Evolutionary conservation across 2,113 vertebrate species (phyloP).

Genomic region (Sander lucioperca): DNA sequence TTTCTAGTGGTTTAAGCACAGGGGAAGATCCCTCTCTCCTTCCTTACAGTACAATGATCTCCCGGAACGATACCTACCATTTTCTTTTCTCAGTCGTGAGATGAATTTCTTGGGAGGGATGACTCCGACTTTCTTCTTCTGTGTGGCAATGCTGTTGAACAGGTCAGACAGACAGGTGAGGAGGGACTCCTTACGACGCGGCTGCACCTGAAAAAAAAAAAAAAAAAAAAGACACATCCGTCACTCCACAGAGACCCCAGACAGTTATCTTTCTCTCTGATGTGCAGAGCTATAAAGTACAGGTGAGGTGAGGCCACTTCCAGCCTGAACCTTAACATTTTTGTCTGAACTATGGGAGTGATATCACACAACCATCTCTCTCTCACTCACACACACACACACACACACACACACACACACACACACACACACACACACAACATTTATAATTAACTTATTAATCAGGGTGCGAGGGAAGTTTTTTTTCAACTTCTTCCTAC

Average conservation of each 20-base stretch:
- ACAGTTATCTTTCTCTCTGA: no score
- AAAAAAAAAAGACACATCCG: not conserved
- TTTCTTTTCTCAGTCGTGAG: constrained; percentile 92
- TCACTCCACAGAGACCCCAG: not conserved
- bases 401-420: no score
- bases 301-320: not conserved
- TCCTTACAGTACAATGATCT: not conserved
- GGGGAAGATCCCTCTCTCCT: not conserved
- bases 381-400: no score
- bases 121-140: constrained; percentile 96
- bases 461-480: no score
- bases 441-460: no score
- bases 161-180: constrained; percentile 93
- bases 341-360: not conserved
- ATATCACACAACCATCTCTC: no score
- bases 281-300: not conserved
- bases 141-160: constrained; percentile 94
- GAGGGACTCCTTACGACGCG: constrained; percentile 91
- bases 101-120: constrained; percentile 96
- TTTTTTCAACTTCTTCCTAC: no score
- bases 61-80: constrained; percentile 78
- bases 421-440: no score
- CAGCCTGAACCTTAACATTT: not conserved
- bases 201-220: constrained; percentile 82
- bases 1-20: not conserved